Percentiles rank a stretch among this genome's conserved stretches.
Evolutionary conservation across 2,797 vertebrate species (phyloP).

Genomic region (Sternotherus odoratus): DNA sequence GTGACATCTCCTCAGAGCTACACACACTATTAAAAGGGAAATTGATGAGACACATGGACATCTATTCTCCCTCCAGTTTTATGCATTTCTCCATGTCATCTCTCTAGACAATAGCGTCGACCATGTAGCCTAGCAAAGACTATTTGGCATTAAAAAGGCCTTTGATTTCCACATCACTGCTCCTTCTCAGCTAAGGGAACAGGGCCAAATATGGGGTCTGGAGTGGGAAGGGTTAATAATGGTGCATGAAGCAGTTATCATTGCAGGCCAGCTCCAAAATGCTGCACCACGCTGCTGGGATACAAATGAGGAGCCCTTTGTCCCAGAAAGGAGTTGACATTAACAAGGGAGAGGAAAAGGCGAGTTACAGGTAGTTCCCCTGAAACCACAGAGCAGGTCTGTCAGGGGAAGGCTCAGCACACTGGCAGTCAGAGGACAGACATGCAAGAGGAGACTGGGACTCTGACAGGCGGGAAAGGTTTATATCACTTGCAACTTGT

Average conservation of each 20-base stretch:
- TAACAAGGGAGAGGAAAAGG: background rate
- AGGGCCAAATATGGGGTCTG: constrained; percentile 61
- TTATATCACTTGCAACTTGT: background rate
- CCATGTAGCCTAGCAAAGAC: constrained; percentile 44
- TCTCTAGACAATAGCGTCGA: constrained; percentile 56
- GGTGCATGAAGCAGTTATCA: constrained; percentile 59
- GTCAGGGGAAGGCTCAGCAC: background rate
- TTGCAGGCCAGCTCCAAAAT: constrained; percentile 51
- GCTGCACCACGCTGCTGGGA: background rate
- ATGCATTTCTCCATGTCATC: constrained; percentile 60
- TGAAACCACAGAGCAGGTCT: background rate
- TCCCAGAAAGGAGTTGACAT: background rate
- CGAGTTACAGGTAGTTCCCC: background rate
- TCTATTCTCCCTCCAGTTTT: constrained; percentile 45
- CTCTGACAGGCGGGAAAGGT: background rate
- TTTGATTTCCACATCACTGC: constrained; percentile 69
- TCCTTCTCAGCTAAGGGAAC: constrained; percentile 64
- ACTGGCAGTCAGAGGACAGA: background rate
- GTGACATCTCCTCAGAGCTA: constrained; percentile 55
- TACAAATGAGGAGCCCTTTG: constrained; percentile 42
- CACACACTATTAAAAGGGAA: constrained; percentile 1
- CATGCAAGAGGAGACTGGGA: background rate
- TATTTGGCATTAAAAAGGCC: constrained; percentile 64
- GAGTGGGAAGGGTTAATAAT: constrained; percentile 54
- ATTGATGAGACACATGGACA: constrained; percentile 56